A percentile compares a stretch with the other conserved stretches of the same genome.
Conservation (phyloP, 1,140 invertebrate genomes). For the Rhyacophila brunnea region DNA sequence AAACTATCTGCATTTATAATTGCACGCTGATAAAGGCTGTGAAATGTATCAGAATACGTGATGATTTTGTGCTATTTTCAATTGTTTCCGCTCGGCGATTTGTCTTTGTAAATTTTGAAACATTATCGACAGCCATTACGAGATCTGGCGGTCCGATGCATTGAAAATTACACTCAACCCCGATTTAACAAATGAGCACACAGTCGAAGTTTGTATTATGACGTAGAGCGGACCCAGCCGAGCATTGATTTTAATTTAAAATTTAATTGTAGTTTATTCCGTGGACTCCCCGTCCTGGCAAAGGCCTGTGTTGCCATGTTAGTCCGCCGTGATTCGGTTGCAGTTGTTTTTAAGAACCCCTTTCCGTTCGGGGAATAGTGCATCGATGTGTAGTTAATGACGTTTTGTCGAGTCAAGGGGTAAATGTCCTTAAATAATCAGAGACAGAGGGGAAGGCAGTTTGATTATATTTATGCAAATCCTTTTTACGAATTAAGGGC, state of each 20-base stretch:
- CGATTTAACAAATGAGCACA: slow-evolving; percentile 32
- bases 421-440: slow-evolving; percentile 37
- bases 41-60: not conserved
- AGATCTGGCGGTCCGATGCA: slow-evolving; percentile 28
- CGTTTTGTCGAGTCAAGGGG: slow-evolving; percentile 33
- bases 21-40: no score
- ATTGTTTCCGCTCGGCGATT: not conserved
- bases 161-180: slow-evolving; percentile 30
- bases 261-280: slow-evolving; percentile 56
- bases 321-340: slow-evolving; percentile 13
- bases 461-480: slow-evolving; percentile 31
- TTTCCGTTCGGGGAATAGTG: slow-evolving; percentile 17
- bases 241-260: slow-evolving; percentile 59
- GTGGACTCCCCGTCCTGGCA: slow-evolving; percentile 33
- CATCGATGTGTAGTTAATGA: slow-evolving; percentile 35
- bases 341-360: slow-evolving; percentile 23
- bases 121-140: slow-evolving; percentile 34
- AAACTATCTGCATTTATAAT: not conserved
- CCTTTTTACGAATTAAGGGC: not conserved
- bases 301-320: not conserved
- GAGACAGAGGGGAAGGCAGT: slow-evolving; percentile 12
- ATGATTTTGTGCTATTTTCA: slow-evolving; percentile 2
- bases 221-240: slow-evolving; percentile 37
- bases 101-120: not conserved
- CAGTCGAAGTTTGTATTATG: slow-evolving; percentile 8